Base-by-base conservation (phyloP, 1,140 invertebrate species). In the Lepidotrigona ventralis region DNA sequence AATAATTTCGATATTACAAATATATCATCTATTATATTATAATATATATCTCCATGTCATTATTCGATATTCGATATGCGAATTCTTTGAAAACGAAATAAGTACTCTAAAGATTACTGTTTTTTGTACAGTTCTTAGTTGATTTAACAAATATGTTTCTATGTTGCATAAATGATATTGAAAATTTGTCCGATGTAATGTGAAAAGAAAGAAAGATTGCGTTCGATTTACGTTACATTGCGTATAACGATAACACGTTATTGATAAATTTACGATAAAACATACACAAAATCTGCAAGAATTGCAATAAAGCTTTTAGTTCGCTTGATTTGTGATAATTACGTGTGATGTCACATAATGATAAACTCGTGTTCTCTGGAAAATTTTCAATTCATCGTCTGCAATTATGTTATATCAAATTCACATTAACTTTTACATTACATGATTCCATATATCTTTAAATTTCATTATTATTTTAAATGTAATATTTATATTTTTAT, bases 261-360 rank as follows among this genome's bases (percentile, higher is more conserved):
- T 77, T 72, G 81, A 86, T 87, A 83, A 84, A 26, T 66, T 26
- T 2, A 53, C 33, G 86, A 87, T 84, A 84, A 87, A 70, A 56
- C 1, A 9, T 51, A 74, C 72, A 39, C 29, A 11, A 80, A 83
- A 86, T 53, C 29, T 58, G 39, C 78, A 84, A 74, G 29, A 26
- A 23, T 15, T 23, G 56, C 26, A 33, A 54, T 33, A 29, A 54
- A 79, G 56, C 53, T 69, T 83, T 86, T 66, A 75, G 72, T 23
- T 56, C 21, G n/a, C 66, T 63, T 26, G 21, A 46, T 56, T 29
- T n/a, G 33, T 51, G 46, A 72, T 71, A 80, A 86, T 80, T 68
- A 63, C 72, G 33, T 56, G 19, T 26, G 46, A 70, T 26, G 23
- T 33, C 60, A 9, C 53, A 17, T 19, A 51, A 58, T 15, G n/a